phyloP scores from a whole-genome alignment of 1,140 invertebrate species.

The Caerostris extrusa region DNA sequence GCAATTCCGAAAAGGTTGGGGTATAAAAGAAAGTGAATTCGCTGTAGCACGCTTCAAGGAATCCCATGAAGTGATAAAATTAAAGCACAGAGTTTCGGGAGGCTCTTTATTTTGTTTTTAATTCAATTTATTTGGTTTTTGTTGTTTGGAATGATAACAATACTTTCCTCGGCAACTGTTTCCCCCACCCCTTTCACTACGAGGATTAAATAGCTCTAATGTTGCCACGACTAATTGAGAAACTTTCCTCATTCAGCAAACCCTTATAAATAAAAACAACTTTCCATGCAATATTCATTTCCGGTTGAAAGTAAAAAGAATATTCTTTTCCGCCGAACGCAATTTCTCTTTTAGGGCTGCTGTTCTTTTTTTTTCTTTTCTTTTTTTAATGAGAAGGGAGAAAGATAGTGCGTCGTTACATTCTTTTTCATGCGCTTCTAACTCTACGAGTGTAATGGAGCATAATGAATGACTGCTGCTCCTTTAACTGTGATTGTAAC shows the following conservation, averaged over 20 bases:
- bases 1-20: constrained; percentile 45
- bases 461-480: constrained; percentile 15
- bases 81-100: constrained; percentile 38
- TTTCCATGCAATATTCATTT: constrained; percentile 56
- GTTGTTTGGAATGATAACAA: constrained; percentile 62
- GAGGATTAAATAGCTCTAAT: constrained; percentile 45
- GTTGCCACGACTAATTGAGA: constrained; percentile 61
- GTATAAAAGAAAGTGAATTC: not conserved
- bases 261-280: constrained; percentile 49
- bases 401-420: not conserved
- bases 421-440: not conserved
- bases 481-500: constrained; percentile 18
- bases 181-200: not conserved
- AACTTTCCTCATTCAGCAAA: constrained; percentile 20
- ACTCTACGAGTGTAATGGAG: not conserved
- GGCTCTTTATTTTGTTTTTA: constrained; percentile 31
- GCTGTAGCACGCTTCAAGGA: constrained; percentile 14
- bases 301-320: constrained; percentile 27
- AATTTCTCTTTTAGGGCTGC: not conserved
- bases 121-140: constrained; percentile 64
- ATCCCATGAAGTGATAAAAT: constrained; percentile 56
- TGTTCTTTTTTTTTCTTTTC: not conserved
- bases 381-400: not conserved
- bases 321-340: not conserved
- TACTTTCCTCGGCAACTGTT: constrained; percentile 53